Percentiles rank a stretch among this genome's conserved stretches.
Evolutionary conservation across 2,113 vertebrate species (phyloP).

Genomic region (Colaptes auratus): DNA sequence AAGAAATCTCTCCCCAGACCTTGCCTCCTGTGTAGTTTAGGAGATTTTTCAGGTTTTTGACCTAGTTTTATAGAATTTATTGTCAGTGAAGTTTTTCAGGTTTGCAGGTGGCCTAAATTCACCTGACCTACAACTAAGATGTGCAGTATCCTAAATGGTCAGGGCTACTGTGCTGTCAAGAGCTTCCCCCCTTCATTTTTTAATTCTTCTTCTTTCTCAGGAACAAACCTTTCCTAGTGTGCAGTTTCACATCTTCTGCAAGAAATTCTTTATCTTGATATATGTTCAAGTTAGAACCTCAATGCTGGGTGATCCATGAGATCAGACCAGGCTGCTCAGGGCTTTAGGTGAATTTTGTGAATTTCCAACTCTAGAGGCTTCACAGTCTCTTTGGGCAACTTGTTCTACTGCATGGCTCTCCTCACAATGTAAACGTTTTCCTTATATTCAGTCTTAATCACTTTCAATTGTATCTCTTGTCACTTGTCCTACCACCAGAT

Average conservation of each 20-base stretch:
- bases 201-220: not conserved
- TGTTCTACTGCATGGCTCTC: not conserved
- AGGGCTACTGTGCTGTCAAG: not conserved
- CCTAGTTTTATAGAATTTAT: not conserved
- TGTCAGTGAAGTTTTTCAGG: not conserved
- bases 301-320: not conserved
- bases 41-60: not conserved
- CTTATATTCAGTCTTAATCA: not conserved
- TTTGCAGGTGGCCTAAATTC: not conserved
- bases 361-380: not conserved
- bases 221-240: not conserved
- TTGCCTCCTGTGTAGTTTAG: not conserved
- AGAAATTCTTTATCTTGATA: not conserved
- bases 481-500: not conserved
- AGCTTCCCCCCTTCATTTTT: not conserved
- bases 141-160: not conserved
- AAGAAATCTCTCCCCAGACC: not conserved
- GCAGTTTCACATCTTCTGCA: not conserved
- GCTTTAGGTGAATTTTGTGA: not conserved
- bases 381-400: not conserved
- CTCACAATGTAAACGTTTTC: not conserved
- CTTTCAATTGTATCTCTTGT: not conserved
- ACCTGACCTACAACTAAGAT: not conserved
- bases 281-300: not conserved
- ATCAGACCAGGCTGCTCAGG: not conserved